Conservation (phyloP, 1,140 invertebrate genomes). For the Lysiphlebus fabarum region DNA sequence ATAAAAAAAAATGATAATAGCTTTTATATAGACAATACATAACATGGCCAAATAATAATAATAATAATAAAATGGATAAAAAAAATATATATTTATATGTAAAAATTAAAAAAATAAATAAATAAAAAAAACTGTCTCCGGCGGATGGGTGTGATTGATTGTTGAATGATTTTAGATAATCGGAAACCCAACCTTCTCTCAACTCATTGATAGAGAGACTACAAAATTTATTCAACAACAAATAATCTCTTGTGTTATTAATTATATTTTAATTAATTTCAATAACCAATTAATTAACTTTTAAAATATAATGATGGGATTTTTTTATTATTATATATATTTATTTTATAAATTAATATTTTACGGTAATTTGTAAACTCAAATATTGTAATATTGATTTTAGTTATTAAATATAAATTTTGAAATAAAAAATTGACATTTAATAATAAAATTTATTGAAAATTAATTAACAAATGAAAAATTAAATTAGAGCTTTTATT, state of each 20-base stretch:
- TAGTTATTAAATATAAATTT: no score
- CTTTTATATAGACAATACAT: constrained; percentile 7
- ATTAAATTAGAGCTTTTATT: no score
- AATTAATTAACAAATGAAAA: no score
- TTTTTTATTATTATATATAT: no score
- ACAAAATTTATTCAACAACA: not conserved
- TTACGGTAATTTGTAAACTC: no score
- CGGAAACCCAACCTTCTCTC: constrained; percentile 8
- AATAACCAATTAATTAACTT: not conserved
- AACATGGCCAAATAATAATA: not conserved
- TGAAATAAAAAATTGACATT: no score
- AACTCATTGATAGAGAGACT: no score
- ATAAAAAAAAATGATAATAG: not conserved
- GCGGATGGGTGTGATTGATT: constrained; percentile 18
- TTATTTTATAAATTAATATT: no score
- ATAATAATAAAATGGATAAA: not conserved
- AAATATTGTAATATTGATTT: no score
- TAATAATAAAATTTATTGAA: no score
- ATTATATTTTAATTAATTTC: constrained; percentile 12
- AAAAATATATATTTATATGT: no score
- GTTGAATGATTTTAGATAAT: constrained; percentile 20
- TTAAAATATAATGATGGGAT: no score
- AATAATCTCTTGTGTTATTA: constrained; percentile 7
- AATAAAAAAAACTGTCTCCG: constrained; percentile 9
- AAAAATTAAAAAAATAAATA: not conserved